phyloP scores from a whole-genome alignment of 2,888 invertebrate species.

The Eupithecia tripunctaria region DNA sequence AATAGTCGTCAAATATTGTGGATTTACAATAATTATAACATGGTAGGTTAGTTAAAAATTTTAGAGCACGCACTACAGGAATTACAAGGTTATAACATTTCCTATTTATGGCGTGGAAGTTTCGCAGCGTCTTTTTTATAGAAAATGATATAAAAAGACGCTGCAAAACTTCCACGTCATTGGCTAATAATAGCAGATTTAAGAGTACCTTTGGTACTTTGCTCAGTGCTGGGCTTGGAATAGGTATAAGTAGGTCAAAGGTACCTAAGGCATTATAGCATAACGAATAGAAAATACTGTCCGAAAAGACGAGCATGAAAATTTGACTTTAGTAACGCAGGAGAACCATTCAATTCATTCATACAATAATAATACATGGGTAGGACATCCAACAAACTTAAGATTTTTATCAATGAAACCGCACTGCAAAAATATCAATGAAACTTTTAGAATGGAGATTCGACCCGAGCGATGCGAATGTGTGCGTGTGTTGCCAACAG shows the following conservation, averaged over 20 bases:
- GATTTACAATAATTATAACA: no score
- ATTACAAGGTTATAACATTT: no score
- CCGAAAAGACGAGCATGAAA: not conserved
- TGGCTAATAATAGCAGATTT: not conserved
- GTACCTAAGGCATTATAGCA: not conserved
- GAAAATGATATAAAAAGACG: not conserved
- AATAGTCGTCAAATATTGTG: not conserved
- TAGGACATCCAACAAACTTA: conserved; percentile 14
- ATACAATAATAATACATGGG: not conserved
- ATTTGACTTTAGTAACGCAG: not conserved
- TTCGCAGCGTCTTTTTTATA: no score
- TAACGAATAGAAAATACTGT: not conserved
- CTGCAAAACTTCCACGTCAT: not conserved
- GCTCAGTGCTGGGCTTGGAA: not conserved
- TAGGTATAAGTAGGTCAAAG: not conserved
- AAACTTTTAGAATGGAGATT: conserved; percentile 73
- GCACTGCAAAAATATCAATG: conserved; percentile 80
- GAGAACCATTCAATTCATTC: not conserved
- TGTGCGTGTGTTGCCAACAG: conserved; percentile 56
- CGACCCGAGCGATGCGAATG: conserved; percentile 73
- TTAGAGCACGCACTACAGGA: not conserved
- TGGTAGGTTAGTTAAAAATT: not conserved
- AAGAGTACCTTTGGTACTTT: not conserved
- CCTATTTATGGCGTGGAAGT: no score
- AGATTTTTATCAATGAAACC: conserved; percentile 73